A percentile compares a stretch with the other conserved stretches of the same genome.
Evolutionary conservation across 2,113 vertebrate species (phyloP).

Genomic region (Noturus placidus): DNA sequence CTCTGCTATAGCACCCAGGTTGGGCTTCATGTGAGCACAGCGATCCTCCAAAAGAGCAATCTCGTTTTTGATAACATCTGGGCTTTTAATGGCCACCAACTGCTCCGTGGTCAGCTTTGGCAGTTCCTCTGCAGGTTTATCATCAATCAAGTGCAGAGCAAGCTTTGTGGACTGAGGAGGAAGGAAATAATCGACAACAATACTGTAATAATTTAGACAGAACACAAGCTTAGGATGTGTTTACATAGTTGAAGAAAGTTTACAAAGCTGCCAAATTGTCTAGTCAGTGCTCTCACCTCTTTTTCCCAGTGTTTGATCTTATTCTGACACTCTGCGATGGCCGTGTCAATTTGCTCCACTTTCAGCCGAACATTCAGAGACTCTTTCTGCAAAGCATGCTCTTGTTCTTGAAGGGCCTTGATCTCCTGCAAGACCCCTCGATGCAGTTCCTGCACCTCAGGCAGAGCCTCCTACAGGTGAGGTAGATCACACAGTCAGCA

Average conservation of each 20-base stretch:
- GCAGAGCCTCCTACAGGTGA: constrained; percentile 73
- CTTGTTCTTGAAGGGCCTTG: constrained; percentile 79
- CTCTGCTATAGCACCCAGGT: constrained; percentile 86
- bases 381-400: constrained; percentile 85
- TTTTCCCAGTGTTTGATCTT: constrained; percentile 94
- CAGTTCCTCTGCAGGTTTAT: constrained; percentile 74
- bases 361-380: constrained; percentile 85
- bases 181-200: background rate
- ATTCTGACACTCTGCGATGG: constrained; percentile 80
- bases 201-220: background rate
- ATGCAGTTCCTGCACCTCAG: constrained; percentile 81
- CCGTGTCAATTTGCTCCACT: constrained; percentile 84
- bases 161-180: constrained; percentile 80
- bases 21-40: constrained; percentile 85
- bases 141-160: constrained; percentile 80
- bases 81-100: constrained; percentile 76
- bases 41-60: constrained; percentile 87
- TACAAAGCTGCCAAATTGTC: background rate
- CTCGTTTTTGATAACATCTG: constrained; percentile 79
- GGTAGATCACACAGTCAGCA: background rate
- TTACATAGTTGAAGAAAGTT: background rate
- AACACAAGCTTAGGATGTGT: background rate
- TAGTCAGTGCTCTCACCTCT: constrained; percentile 75
- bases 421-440: constrained; percentile 78
- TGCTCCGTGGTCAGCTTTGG: constrained; percentile 71